These are phyloP conservation scores for Oscheius sp. DNA, from an alignment of 2,888 invertebrate genomes.

Conservation along the genomic window DNA sequence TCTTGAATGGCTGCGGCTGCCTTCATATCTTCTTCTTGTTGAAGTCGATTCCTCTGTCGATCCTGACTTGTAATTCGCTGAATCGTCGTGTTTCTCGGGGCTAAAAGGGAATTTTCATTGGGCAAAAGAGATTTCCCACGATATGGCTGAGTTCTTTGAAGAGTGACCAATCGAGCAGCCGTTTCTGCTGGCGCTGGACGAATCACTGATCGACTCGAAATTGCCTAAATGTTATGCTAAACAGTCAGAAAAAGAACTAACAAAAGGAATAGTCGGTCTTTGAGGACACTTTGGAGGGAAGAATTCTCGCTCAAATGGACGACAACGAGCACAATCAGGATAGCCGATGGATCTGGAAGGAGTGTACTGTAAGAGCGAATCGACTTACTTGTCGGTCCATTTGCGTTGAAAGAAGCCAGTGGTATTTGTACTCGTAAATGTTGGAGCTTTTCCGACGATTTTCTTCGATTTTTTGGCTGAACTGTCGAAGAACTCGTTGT, in stretches of 20 bases:
- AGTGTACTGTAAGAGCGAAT: no score
- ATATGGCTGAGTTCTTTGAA: neutral
- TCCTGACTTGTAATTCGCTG: slow-evolving; percentile 5
- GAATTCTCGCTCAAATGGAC: neutral
- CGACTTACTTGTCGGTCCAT: no score
- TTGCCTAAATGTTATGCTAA: neutral
- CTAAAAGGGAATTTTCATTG: no score
- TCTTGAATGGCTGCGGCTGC: slow-evolving; percentile 1
- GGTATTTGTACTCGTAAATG: no score
- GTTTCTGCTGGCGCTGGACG: neutral
- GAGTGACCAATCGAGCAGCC: slow-evolving; percentile 6
- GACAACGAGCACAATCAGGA: slow-evolving; percentile 5
- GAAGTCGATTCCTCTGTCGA: slow-evolving; percentile 5
- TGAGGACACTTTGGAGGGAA: neutral
- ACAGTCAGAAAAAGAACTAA: neutral
- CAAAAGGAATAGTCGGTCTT: neutral
- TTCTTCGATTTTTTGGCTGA: no score
- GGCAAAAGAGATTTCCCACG: neutral
- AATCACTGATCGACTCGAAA: neutral
- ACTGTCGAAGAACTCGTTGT: no score
- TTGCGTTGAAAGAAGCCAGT: no score
- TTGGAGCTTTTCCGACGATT: no score
- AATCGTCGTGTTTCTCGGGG: no score
- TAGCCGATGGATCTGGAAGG: neutral
- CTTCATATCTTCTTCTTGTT: slow-evolving; percentile 23